phyloP scores from a whole-genome alignment of 2,888 invertebrate species.

The Macrophya annulata region DNA sequence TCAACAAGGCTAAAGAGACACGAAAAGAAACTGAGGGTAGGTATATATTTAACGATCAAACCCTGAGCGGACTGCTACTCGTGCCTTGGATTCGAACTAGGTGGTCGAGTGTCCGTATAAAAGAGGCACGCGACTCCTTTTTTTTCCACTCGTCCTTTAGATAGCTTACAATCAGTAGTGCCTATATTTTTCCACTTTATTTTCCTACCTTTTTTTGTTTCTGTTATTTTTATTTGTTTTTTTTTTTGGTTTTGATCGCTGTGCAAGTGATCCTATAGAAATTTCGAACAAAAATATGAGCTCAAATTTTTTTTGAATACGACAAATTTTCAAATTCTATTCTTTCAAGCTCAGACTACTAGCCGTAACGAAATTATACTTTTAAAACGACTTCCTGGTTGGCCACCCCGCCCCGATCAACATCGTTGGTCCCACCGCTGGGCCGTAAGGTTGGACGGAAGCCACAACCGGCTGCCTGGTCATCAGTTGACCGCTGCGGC shows the following conservation, averaged over 20 bases:
- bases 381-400: conserved; percentile 44
- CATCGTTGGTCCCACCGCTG: background rate
- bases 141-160: background rate
- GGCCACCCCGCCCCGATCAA: background rate
- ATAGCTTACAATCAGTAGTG: background rate
- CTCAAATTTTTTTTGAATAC: background rate
- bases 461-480: conserved; percentile 50
- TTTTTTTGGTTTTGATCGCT: no score
- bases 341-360: background rate
- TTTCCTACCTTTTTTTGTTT: background rate
- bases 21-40: conserved; percentile 15
- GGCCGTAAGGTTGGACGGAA: conserved; percentile 18
- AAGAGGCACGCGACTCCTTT: conserved; percentile 7
- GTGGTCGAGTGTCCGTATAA: background rate
- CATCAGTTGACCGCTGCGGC: conserved; percentile 42
- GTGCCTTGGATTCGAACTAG: conserved; percentile 27
- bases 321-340: background rate
- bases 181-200: background rate
- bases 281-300: no score
- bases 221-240: no score
- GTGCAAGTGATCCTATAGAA: no score
- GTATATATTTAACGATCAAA: conserved; percentile 32
- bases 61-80: conserved; percentile 13
- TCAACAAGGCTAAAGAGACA: conserved; percentile 37
- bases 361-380: conserved; percentile 34